These are phyloP conservation scores for Rhizomys pruinosus DNA, from an alignment of 2,113 vertebrate species.

Conservation along the genomic window DNA sequence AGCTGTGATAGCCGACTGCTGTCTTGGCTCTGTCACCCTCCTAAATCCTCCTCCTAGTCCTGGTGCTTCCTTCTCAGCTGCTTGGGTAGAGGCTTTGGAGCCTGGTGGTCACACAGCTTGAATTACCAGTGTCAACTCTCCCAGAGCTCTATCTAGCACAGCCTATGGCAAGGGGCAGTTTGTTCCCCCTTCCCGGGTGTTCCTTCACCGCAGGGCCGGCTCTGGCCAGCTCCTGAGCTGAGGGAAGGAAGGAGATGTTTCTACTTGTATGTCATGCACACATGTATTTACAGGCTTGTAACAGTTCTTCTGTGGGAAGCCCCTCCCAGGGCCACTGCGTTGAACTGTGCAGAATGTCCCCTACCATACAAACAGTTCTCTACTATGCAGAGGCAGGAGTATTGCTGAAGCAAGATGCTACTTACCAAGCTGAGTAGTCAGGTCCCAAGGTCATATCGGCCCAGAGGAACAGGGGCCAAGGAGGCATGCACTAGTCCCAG, in stretches of 20 bases:
- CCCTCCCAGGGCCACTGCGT: rapidly evolving
- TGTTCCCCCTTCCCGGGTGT: not conserved
- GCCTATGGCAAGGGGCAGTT: not conserved
- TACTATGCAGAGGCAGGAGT: not conserved
- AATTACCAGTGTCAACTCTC: not conserved
- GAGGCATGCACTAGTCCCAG: not conserved
- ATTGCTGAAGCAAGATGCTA: rapidly evolving
- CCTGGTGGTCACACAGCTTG: not conserved
- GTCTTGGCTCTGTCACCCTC: no score
- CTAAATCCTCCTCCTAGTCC: not conserved
- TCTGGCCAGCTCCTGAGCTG: no score
- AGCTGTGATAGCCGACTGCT: not conserved
- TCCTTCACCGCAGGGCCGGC: not conserved
- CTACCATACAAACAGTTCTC: not conserved
- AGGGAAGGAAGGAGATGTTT: not conserved
- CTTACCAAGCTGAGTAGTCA: not conserved
- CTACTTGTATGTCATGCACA: rapidly evolving
- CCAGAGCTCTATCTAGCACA: rapidly evolving
- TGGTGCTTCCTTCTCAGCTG: not conserved
- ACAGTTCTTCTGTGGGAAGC: not conserved
- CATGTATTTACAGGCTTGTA: rapidly evolving
- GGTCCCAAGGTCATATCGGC: not conserved
- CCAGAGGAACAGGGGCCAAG: not conserved
- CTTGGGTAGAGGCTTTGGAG: not conserved
- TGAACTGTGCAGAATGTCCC: not conserved